Percentiles rank a stretch among this genome's conserved stretches.
phyloP scores from a whole-genome alignment of 2,797 vertebrate species.

The Bradypodion ventrale region DNA sequence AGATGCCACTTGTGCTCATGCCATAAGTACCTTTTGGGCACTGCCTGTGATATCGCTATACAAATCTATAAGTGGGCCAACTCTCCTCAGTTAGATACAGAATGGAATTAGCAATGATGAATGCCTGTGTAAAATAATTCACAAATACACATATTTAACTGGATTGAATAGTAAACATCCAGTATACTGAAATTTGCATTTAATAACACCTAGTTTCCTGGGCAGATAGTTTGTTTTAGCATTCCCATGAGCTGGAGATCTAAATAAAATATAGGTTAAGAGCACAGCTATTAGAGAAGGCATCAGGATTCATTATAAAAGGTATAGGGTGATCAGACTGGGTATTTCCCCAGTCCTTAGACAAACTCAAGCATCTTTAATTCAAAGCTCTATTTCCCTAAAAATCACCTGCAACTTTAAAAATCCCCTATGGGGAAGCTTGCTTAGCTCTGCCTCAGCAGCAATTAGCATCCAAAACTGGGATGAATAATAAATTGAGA shows the following conservation, averaged over 20 bases:
- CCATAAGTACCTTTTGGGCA: background rate
- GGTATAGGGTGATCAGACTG: background rate
- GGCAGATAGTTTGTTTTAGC: background rate
- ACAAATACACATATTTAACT: background rate
- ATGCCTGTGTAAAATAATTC: background rate
- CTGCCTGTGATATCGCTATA: background rate
- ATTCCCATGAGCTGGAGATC: background rate
- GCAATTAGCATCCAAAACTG: too few species aligned
- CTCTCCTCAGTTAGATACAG: background rate
- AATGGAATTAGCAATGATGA: background rate
- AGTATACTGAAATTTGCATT: background rate
- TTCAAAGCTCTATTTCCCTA: background rate
- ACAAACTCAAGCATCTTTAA: background rate
- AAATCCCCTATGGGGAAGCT: background rate
- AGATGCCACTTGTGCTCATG: background rate
- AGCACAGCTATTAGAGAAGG: background rate
- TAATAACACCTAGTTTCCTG: background rate
- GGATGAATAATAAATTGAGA: background rate
- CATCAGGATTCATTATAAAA: background rate
- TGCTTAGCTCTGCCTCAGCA: background rate
- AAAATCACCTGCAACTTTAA: background rate
- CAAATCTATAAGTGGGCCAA: background rate
- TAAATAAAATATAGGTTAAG: background rate
- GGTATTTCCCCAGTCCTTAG: background rate
- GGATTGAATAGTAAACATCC: background rate